phyloP scores from a whole-genome alignment of 2,797 vertebrate species.

The Enteromius thamalakanensis region DNA sequence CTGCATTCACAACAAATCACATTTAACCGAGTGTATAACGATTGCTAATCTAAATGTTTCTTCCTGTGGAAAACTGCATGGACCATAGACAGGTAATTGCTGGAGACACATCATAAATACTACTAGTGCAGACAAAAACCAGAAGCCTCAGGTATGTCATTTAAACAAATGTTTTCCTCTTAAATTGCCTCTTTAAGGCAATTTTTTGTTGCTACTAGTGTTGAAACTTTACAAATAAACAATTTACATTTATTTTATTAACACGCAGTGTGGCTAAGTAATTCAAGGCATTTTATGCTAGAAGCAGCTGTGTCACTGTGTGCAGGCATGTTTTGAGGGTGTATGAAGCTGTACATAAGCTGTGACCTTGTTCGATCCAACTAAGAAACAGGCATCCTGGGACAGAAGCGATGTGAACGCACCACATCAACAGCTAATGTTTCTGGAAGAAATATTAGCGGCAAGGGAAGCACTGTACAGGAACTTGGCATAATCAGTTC shows the following conservation, averaged over 20 bases:
- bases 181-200: neutral
- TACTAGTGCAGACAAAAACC: neutral
- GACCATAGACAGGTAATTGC: slow-evolving; percentile 22
- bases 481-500: slow-evolving; percentile 20
- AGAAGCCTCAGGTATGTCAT: neutral
- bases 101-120: slow-evolving; percentile 29
- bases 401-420: neutral
- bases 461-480: slow-evolving; percentile 5
- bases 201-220: neutral
- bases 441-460: slow-evolving; percentile 12
- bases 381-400: neutral
- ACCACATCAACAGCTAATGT: slow-evolving; percentile 20
- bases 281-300: slow-evolving; percentile 12
- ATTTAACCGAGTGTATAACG: slow-evolving; percentile 49
- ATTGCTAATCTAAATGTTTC: slow-evolving; percentile 41
- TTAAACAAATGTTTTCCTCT: slow-evolving; percentile 10
- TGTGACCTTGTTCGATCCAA: neutral
- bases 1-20: slow-evolving; percentile 49
- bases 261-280: neutral
- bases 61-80: slow-evolving; percentile 44
- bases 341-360: slow-evolving; percentile 16
- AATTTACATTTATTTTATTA: neutral
- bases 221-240: neutral
- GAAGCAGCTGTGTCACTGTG: slow-evolving; percentile 8
- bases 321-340: slow-evolving; percentile 19